These are phyloP conservation scores for Montipora capitata DNA, from an alignment of 92 coral and sea anemone genomes.

Conservation along the genomic window DNA sequence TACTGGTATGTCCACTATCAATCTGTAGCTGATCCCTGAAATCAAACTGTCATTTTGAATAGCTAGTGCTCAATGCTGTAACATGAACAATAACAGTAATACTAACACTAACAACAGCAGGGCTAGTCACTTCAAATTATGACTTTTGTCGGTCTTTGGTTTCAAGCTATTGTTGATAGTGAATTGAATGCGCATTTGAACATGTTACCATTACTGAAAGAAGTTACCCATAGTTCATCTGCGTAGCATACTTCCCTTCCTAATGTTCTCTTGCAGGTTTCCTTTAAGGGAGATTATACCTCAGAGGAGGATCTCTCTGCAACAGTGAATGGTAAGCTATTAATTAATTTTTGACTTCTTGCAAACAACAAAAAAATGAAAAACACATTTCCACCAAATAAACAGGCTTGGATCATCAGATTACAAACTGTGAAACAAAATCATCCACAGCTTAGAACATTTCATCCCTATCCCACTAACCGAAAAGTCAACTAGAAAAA, in stretches of 20 bases:
- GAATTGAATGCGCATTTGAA: neutral
- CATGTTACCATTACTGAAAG: constrained; percentile 1
- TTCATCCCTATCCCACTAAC: neutral
- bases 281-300: constrained; percentile 3
- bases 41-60: constrained; percentile 20
- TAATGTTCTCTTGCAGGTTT: constrained; percentile 10
- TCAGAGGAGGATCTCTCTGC: constrained; percentile 1
- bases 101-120: constrained; percentile 1
- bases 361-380: neutral
- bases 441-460: neutral
- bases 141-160: constrained; percentile 4
- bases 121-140: constrained; percentile 5
- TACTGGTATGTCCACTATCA: neutral
- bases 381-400: neutral
- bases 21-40: constrained; percentile 8
- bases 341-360: neutral
- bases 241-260: constrained; percentile 10
- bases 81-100: neutral
- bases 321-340: neutral
- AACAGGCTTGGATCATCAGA: neutral
- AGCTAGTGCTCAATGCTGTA: constrained; percentile 1
- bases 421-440: neutral
- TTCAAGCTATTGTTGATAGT: constrained; percentile 27
- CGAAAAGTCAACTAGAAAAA: neutral
- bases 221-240: neutral